Percentiles rank a stretch among this genome's conserved stretches.
These are phyloP conservation scores for Idaea biselata DNA, from an alignment of 2,888 invertebrate genomes.

Conservation along the genomic window DNA sequence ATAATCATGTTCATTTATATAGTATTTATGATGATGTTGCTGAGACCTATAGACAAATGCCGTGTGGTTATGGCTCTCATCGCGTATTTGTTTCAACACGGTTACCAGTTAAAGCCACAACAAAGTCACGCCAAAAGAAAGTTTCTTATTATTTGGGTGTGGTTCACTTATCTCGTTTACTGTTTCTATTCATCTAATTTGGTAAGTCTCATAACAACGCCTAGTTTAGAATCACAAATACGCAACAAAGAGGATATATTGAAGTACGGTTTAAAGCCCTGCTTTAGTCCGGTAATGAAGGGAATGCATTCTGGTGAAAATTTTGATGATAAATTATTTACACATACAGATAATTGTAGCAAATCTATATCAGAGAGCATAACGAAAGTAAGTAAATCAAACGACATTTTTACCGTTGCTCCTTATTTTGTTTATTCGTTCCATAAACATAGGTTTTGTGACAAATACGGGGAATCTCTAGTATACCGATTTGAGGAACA, in stretches of 20 bases:
- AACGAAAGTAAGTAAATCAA: conserved; percentile 35
- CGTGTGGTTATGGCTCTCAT: conserved; percentile 22
- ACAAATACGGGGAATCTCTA: conserved; percentile 34
- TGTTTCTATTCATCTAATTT: conserved; percentile 35
- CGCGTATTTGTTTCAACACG: conserved; percentile 9
- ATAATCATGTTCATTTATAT: neutral
- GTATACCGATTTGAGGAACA: conserved; percentile 37
- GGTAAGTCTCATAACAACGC: conserved; percentile 34
- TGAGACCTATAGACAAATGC: neutral
- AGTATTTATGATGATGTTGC: neutral
- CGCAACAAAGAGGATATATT: conserved; percentile 28
- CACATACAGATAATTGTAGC: conserved; percentile 22
- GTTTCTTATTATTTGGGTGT: conserved; percentile 44
- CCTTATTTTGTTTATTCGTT: conserved; percentile 39
- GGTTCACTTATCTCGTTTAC: conserved; percentile 42
- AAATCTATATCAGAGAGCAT: conserved; percentile 36
- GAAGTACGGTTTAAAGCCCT: conserved; percentile 39
- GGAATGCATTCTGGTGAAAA: conserved; percentile 7
- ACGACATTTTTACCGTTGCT: conserved; percentile 39
- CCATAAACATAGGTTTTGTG: conserved; percentile 36
- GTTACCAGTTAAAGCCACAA: neutral
- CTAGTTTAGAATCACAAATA: conserved; percentile 29
- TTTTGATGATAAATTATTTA: neutral
- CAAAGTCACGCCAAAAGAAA: neutral
- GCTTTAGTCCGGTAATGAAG: conserved; percentile 42